phyloP scores from a whole-genome alignment of 2,888 invertebrate species.

The Calliphora vomitoria region DNA sequence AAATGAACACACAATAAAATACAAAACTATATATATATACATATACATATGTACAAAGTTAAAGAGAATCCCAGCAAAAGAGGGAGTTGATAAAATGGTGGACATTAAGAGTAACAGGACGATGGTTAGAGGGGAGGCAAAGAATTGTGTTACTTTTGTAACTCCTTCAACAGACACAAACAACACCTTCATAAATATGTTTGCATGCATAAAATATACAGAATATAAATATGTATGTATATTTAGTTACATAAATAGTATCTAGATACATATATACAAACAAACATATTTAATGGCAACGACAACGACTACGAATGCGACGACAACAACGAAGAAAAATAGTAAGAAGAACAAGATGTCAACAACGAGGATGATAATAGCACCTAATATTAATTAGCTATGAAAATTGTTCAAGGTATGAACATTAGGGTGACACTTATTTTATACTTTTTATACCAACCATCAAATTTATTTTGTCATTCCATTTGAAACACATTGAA shows the following conservation, averaged over 20 bases:
- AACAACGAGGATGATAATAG: slow-evolving; percentile 7
- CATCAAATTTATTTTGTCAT: no score
- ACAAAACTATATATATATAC: background rate
- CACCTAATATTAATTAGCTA: slow-evolving; percentile 60
- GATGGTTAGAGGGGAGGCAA: background rate
- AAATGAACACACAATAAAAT: slow-evolving; percentile 56
- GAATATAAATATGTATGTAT: background rate
- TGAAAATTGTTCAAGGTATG: slow-evolving; percentile 54
- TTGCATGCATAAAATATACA: slow-evolving; percentile 8
- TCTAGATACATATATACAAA: background rate
- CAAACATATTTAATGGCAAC: slow-evolving; percentile 18
- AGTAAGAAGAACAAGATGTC: background rate
- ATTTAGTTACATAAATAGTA: background rate
- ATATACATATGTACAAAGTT: no score
- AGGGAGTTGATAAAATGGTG: background rate
- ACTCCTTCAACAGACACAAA: slow-evolving; percentile 1
- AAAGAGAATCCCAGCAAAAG: background rate
- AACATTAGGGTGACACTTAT: no score
- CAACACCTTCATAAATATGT: background rate
- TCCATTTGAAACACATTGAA: no score
- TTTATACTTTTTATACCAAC: no score
- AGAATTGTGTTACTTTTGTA: slow-evolving; percentile 13
- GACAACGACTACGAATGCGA: background rate
- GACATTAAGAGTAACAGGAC: background rate
- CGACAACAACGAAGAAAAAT: background rate